These are phyloP conservation scores for Torymus aiolomorphi DNA, from an alignment of 2,888 invertebrate genomes.

Conservation along the genomic window DNA sequence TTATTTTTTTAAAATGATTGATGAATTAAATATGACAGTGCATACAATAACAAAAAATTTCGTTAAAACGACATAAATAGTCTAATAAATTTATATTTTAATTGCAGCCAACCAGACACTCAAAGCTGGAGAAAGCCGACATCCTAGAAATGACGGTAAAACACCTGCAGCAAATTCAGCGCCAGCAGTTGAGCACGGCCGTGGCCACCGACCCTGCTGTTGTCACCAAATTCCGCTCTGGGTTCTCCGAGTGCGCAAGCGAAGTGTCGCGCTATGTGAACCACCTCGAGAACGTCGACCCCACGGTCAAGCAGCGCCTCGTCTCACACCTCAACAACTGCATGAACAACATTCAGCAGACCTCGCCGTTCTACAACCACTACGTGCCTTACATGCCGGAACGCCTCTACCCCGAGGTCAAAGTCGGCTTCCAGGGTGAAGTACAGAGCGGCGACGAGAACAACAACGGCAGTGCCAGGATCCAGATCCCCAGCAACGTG, in stretches of 20 bases:
- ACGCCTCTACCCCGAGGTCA: slow-evolving; percentile 73
- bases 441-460: slow-evolving; percentile 74
- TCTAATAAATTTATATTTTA: slow-evolving; percentile 60
- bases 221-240: slow-evolving; percentile 89
- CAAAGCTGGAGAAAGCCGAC: slow-evolving; percentile 96
- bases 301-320: slow-evolving; percentile 80
- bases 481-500: slow-evolving; percentile 80
- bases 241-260: slow-evolving; percentile 91
- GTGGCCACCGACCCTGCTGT: slow-evolving; percentile 90
- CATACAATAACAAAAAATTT: slow-evolving; percentile 13
- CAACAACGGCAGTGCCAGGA: slow-evolving; percentile 77
- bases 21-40: background rate
- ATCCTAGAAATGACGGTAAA: slow-evolving; percentile 96
- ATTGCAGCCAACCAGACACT: slow-evolving; percentile 92
- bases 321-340: slow-evolving; percentile 82
- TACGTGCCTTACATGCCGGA: slow-evolving; percentile 75
- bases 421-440: slow-evolving; percentile 73
- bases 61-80: background rate
- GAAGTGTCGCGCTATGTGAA: slow-evolving; percentile 86
- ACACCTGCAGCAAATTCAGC: slow-evolving; percentile 91
- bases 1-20: slow-evolving; percentile 8
- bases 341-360: slow-evolving; percentile 79
- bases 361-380: slow-evolving; percentile 75
- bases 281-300: slow-evolving; percentile 81
- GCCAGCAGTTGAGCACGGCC: slow-evolving; percentile 89